Evolutionary conservation across 1,140 invertebrate genomes (phyloP).

Genomic region (Tetramorium alpestre): DNA sequence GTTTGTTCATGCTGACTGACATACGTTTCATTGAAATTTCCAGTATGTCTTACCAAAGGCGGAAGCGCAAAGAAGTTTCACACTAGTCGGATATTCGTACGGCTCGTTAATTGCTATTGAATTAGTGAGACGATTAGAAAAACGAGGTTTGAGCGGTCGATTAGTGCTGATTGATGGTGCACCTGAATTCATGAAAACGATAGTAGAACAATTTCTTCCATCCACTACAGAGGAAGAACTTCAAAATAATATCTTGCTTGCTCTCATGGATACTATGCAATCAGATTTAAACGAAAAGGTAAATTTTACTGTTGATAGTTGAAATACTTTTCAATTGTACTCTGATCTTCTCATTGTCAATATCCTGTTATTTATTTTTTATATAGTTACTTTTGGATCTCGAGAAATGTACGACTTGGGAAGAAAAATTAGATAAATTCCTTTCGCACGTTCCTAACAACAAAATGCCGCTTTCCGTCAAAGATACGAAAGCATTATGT

Average conservation of each 20-base stretch:
- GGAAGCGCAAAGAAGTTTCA: conserved; percentile 79
- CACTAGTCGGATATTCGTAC: conserved; percentile 83
- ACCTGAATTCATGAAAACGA: conserved; percentile 79
- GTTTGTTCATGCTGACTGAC: background rate
- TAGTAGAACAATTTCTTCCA: conserved; percentile 70
- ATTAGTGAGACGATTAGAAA: conserved; percentile 80
- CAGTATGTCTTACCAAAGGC: conserved; percentile 77
- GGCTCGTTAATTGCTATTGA: conserved; percentile 83
- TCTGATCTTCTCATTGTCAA: background rate
- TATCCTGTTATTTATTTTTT: background rate
- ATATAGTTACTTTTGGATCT: conserved; percentile 82
- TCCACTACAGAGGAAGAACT: conserved; percentile 67
- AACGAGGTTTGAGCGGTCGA: conserved; percentile 76
- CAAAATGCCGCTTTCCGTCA: conserved; percentile 38
- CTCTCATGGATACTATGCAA: conserved; percentile 72
- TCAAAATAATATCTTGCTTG: conserved; percentile 75
- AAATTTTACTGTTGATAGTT: conserved; percentile 20
- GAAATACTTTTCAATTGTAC: background rate
- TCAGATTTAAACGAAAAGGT: conserved; percentile 71
- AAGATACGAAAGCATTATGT: conserved; percentile 85
- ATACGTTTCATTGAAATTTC: conserved; percentile 29
- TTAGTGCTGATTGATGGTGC: conserved; percentile 84
- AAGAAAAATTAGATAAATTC: conserved; percentile 80
- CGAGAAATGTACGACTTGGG: conserved; percentile 79
- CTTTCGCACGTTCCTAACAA: conserved; percentile 56